Conservation (phyloP, 2,888 invertebrate genomes). For the Auanema freiburgensis region DNA sequence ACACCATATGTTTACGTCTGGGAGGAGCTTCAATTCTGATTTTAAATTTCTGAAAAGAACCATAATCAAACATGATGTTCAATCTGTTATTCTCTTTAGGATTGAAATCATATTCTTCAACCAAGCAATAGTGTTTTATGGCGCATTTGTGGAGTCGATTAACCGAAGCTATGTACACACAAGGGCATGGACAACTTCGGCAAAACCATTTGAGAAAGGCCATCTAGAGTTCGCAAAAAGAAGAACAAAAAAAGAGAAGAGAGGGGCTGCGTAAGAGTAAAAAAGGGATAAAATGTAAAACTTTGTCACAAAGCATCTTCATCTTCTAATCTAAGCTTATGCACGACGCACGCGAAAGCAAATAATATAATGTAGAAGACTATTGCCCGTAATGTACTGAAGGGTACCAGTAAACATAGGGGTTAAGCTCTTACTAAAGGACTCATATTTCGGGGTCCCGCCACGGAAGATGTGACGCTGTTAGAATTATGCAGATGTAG, state of each 20-base stretch:
- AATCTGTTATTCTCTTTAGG: neutral
- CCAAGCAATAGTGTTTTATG: neutral
- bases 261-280: neutral
- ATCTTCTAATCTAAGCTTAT: neutral
- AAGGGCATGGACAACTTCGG: neutral
- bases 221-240: neutral
- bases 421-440: no score
- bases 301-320: neutral
- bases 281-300: slow-evolving; percentile 1
- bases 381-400: no score
- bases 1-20: slow-evolving; percentile 97
- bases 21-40: slow-evolving; percentile 98
- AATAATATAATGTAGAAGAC: no score
- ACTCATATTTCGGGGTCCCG: no score
- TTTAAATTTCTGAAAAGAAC: slow-evolving; percentile 84
- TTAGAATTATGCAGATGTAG: no score
- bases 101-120: neutral
- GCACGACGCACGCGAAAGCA: no score
- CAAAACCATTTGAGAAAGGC: no score
- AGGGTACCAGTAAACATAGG: no score
- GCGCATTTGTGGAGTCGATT: slow-evolving; percentile 22
- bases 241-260: neutral
- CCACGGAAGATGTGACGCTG: no score
- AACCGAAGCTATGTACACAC: slow-evolving; percentile 21
- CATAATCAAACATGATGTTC: slow-evolving; percentile 1